Evolutionary conservation across 37 sponge, comb jelly and placozoan genomes (phyloP).

Genomic region (Agelas oroides): DNA sequence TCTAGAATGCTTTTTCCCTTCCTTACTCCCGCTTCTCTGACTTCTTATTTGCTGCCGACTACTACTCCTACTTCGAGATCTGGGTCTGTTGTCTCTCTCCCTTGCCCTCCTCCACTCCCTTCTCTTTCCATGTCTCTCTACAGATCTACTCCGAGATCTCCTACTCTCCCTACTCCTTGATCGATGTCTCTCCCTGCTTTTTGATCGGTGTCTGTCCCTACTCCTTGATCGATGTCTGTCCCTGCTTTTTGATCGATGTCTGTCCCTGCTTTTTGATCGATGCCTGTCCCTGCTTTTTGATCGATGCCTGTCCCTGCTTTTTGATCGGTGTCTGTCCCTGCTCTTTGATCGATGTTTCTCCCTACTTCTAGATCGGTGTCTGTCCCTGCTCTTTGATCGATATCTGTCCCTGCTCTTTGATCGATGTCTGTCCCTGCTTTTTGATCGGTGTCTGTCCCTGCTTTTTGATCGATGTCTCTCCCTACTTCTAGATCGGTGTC

Average conservation of each 20-base stretch:
- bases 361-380: no score
- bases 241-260: slow-evolving; percentile 32
- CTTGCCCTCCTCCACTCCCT: slow-evolving; percentile 9
- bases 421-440: no score
- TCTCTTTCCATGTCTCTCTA: not conserved
- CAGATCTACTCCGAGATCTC: slow-evolving; percentile 13
- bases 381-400: no score
- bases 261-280: slow-evolving; percentile 32
- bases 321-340: no score
- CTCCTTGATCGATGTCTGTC: slow-evolving; percentile 28
- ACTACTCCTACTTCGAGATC: slow-evolving; percentile 37
- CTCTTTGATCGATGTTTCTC: no score
- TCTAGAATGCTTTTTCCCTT: no score
- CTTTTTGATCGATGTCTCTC: no score
- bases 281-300: slow-evolving; percentile 27
- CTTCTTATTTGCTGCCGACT: not conserved
- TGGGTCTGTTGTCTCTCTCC: slow-evolving; percentile 9
- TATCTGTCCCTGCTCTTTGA: no score
- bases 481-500: no score
- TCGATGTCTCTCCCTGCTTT: slow-evolving; percentile 17
- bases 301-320: no score
- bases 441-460: no score
- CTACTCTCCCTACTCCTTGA: slow-evolving; percentile 28
- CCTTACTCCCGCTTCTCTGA: not conserved
- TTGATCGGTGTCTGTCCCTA: slow-evolving; percentile 14